Evolutionary conservation across 2,113 vertebrate species (phyloP).

Genomic region (Sarotherodon lohbergeri): DNA sequence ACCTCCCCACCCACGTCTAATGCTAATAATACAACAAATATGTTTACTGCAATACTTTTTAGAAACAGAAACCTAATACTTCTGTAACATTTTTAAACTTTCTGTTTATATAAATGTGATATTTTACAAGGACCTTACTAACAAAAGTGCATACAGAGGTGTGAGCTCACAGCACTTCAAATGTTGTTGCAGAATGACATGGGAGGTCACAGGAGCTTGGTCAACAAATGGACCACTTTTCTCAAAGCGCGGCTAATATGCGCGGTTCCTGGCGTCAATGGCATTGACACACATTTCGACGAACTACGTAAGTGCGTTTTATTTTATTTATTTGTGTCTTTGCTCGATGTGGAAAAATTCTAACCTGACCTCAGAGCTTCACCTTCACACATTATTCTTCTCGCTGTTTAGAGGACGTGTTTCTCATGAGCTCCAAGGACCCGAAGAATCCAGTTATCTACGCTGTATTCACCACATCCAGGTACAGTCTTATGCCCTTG

Average conservation of each 20-base stretch:
- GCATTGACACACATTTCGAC: constrained; percentile 96
- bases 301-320: constrained; percentile 85
- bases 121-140: background rate
- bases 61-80: background rate
- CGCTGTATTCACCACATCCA: constrained; percentile 96
- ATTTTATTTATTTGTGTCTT: background rate
- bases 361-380: background rate
- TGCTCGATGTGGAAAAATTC: background rate
- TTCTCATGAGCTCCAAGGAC: constrained; percentile 96
- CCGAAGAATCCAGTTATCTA: constrained; percentile 96
- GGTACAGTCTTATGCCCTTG: constrained; percentile 70
- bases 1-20: no score
- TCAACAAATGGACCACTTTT: constrained; percentile 98
- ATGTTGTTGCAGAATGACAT: constrained; percentile 84
- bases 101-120: background rate
- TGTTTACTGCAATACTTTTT: background rate
- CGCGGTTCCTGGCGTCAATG: constrained; percentile 90
- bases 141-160: background rate
- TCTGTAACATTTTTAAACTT: background rate
- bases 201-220: constrained; percentile 93
- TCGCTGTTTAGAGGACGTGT: constrained; percentile 86
- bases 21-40: no score
- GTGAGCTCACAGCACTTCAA: background rate
- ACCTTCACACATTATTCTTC: background rate
- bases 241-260: constrained; percentile 93